phyloP scores from a whole-genome alignment of 2,888 invertebrate genomes.

The Mayetiola destructor region DNA sequence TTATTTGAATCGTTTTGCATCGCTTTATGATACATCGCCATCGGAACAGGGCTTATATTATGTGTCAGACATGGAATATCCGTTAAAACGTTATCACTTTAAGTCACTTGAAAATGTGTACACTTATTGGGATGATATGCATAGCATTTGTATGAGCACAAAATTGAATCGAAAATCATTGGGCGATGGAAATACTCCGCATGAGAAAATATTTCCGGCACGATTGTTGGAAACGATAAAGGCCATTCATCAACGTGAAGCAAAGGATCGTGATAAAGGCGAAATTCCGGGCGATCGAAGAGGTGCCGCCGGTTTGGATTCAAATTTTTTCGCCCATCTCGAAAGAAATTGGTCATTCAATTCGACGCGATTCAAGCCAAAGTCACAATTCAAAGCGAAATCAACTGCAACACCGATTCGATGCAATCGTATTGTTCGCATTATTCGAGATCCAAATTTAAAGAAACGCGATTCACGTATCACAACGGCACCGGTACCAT shows the following conservation, averaged over 20 bases:
- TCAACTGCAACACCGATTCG: background rate
- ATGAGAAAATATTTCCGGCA: constrained; percentile 29
- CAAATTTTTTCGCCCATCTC: constrained; percentile 49
- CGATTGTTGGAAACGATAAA: constrained; percentile 34
- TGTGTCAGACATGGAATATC: constrained; percentile 44
- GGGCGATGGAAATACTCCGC: background rate
- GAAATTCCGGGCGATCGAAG: constrained; percentile 53
- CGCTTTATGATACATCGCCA: constrained; percentile 48
- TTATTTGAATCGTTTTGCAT: constrained; percentile 48
- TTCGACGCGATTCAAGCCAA: background rate
- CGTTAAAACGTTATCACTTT: constrained; percentile 41
- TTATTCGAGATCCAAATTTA: background rate
- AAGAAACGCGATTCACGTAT: background rate
- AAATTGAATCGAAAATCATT: constrained; percentile 38
- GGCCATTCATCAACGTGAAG: constrained; percentile 33
- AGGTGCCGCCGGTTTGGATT: constrained; percentile 60
- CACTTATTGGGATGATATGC: constrained; percentile 54
- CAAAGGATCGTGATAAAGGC: constrained; percentile 38
- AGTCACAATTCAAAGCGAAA: background rate
- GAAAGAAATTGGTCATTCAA: constrained; percentile 44
- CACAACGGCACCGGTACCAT: background rate
- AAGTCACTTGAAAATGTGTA: constrained; percentile 39
- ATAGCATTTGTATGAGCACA: constrained; percentile 51
- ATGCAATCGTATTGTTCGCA: background rate
- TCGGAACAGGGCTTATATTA: constrained; percentile 47